Conservation (phyloP, 2,797 vertebrate species). For the Eremophila alpestris region DNA sequence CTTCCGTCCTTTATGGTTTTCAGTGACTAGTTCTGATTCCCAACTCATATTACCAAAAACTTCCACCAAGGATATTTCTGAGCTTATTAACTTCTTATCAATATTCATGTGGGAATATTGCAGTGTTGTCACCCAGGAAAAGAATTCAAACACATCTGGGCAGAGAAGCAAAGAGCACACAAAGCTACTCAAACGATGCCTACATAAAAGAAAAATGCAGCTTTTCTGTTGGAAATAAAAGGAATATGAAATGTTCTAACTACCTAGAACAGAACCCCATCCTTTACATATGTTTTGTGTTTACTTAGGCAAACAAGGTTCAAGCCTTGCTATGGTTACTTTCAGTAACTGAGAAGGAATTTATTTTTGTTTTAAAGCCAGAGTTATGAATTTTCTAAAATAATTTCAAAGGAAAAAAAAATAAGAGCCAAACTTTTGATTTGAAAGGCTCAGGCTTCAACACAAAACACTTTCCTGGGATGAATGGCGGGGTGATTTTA, state of each 20-base stretch:
- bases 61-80: background rate
- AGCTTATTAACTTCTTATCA: background rate
- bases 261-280: background rate
- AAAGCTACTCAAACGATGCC: background rate
- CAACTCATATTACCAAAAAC: background rate
- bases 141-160: background rate
- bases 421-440: background rate
- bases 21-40: background rate
- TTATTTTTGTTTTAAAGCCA: background rate
- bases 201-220: background rate
- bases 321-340: background rate
- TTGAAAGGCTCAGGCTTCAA: background rate
- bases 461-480: background rate
- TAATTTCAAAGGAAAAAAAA: background rate
- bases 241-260: background rate
- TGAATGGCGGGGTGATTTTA: background rate
- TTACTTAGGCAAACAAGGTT: background rate
- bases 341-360: background rate
- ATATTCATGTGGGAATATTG: background rate
- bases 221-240: background rate
- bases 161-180: background rate
- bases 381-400: background rate
- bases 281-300: fast-evolving
- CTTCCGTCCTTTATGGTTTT: background rate
- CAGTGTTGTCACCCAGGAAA: background rate